A percentile compares a stretch with the other conserved stretches of the same genome.
Evolutionary conservation across 1,140 invertebrate species (phyloP).

Genomic region (Pseudobourletiella spinata): DNA sequence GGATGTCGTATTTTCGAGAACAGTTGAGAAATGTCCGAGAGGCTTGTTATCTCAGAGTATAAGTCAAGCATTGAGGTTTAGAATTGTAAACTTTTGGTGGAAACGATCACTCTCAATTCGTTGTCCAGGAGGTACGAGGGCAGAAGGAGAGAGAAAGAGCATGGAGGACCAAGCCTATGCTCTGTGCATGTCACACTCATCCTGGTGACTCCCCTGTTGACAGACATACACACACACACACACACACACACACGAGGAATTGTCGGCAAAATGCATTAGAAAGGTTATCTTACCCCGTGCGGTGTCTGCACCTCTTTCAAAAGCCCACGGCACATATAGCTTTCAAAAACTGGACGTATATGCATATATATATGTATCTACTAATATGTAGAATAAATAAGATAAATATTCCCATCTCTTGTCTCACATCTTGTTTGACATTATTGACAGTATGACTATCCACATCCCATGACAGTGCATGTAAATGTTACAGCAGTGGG

Average conservation of each 20-base stretch:
- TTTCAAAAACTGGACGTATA: neutral
- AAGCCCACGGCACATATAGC: neutral
- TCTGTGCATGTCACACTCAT: neutral
- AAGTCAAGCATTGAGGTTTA: neutral
- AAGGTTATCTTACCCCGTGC: constrained; percentile 11
- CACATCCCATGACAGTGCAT: no score
- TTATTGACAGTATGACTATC: constrained; percentile 8
- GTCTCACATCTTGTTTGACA: constrained; percentile 14
- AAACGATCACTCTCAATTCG: no score
- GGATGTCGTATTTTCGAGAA: no score
- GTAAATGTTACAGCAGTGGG: no score
- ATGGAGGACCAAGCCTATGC: neutral
- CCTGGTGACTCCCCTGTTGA: constrained; percentile 1
- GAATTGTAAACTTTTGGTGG: no score
- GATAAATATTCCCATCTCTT: neutral
- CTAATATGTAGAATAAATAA: neutral
- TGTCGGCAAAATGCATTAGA: constrained; percentile 1
- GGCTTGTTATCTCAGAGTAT: neutral
- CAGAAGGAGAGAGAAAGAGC: neutral
- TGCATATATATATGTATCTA: no score
- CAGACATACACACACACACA: no score
- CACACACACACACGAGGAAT: constrained; percentile 5
- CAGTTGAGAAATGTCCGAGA: neutral
- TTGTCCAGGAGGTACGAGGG: neutral
- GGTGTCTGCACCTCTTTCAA: constrained; percentile 3